phyloP scores from a whole-genome alignment of 1,140 invertebrate genomes.

The Neodiprion virginianus region DNA sequence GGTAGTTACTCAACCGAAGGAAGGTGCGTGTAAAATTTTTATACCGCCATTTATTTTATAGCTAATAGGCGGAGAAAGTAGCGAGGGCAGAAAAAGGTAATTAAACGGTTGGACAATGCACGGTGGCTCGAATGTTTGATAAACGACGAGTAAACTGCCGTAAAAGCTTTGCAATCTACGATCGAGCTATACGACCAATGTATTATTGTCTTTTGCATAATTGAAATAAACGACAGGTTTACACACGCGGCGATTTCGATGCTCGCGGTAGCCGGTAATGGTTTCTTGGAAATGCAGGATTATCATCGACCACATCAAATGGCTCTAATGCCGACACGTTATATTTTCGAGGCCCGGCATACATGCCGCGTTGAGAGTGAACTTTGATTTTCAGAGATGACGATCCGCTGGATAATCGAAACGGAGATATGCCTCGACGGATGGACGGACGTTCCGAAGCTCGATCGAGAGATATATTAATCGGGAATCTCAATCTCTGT shows the following conservation, averaged over 20 bases:
- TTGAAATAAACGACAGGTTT: conserved; percentile 1
- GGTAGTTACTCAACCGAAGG: too few species aligned
- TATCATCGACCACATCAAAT: neutral
- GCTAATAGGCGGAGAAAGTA: too few species aligned
- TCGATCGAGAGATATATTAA: conserved; percentile 1
- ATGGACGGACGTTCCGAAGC: neutral
- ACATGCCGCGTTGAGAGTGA: neutral
- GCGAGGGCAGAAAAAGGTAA: too few species aligned
- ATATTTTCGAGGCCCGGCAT: neutral
- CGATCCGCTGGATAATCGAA: neutral
- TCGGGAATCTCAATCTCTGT: neutral
- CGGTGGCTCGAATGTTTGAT: neutral
- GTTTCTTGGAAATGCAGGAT: neutral
- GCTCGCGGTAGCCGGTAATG: neutral
- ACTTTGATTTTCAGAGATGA: neutral
- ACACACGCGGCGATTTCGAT: neutral
- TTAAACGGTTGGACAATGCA: neutral
- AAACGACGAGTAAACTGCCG: neutral
- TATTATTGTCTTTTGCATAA: conserved; percentile 4
- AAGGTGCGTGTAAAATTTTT: too few species aligned
- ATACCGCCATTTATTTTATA: too few species aligned
- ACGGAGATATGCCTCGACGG: neutral
- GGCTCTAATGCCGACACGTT: neutral
- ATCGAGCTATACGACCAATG: neutral
- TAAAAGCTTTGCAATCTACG: neutral